phyloP scores from a whole-genome alignment of 2,888 invertebrate species.

The Drosophila parthenogenetica region DNA sequence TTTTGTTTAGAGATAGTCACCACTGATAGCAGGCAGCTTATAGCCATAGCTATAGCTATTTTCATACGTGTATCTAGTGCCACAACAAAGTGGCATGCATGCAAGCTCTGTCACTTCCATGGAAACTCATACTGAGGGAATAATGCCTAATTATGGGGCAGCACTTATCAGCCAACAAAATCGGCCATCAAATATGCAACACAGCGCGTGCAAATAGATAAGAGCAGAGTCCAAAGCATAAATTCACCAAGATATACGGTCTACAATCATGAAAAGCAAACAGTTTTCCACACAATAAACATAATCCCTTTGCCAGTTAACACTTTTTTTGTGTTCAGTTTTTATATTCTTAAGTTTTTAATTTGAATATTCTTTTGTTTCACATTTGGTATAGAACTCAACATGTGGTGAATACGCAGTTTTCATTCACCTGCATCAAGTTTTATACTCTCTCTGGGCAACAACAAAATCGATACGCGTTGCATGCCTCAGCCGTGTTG shows the following conservation, averaged over 20 bases:
- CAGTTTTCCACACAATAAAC: slow-evolving; percentile 6
- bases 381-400: slow-evolving; percentile 36
- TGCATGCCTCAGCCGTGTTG: slow-evolving; percentile 45
- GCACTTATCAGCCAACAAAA: slow-evolving; percentile 65
- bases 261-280: slow-evolving; percentile 58
- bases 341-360: slow-evolving; percentile 25
- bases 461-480: slow-evolving; percentile 71
- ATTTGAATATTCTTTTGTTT: slow-evolving; percentile 39
- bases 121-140: slow-evolving; percentile 25
- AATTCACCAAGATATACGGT: slow-evolving; percentile 61
- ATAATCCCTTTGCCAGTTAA: slow-evolving; percentile 55
- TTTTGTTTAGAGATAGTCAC: slow-evolving; percentile 57
- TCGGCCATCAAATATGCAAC: slow-evolving; percentile 68
- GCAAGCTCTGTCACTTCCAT: slow-evolving; percentile 21
- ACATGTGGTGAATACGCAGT: slow-evolving; percentile 57
- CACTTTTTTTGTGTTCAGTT: slow-evolving; percentile 51
- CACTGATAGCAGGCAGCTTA: slow-evolving; percentile 50
- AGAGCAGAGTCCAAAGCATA: slow-evolving; percentile 20
- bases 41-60: slow-evolving; percentile 47
- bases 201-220: slow-evolving; percentile 49
- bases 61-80: slow-evolving; percentile 21
- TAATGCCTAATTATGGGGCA: slow-evolving; percentile 67
- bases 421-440: slow-evolving; percentile 30
- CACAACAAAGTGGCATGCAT: slow-evolving; percentile 42
- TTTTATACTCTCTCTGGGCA: slow-evolving; percentile 7